phyloP scores from a whole-genome alignment of 2,888 invertebrate genomes.

The Watsonalla cultraria region DNA sequence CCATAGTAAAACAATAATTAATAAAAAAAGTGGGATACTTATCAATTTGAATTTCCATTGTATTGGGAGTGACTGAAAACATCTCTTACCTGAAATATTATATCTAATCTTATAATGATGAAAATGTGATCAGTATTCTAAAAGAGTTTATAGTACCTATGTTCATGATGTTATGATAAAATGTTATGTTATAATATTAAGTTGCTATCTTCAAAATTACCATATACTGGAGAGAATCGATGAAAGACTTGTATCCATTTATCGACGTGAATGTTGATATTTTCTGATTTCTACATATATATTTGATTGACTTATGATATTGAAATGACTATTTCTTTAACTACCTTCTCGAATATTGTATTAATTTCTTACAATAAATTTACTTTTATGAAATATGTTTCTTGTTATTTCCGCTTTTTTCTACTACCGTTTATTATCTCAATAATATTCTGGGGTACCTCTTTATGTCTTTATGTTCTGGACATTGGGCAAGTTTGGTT shows the following conservation, averaged over 20 bases:
- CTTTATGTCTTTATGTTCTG: too few relatives aligned
- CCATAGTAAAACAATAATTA: slow-evolving; percentile 5
- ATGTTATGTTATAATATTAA: slow-evolving; percentile 11
- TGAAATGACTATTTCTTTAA: slow-evolving; percentile 22
- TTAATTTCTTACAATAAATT: slow-evolving; percentile 26
- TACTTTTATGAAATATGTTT: slow-evolving; percentile 1
- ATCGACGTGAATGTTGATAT: not conserved
- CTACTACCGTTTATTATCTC: not conserved
- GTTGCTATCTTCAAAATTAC: slow-evolving; percentile 2
- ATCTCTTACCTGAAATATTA: not conserved
- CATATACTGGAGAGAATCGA: slow-evolving; percentile 53
- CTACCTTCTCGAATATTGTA: slow-evolving; percentile 38
- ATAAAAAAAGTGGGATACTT: slow-evolving; percentile 3
- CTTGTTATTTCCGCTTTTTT: not conserved
- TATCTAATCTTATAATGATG: slow-evolving; percentile 3
- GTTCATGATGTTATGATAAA: slow-evolving; percentile 7
- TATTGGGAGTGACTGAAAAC: slow-evolving; percentile 1
- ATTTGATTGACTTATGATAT: slow-evolving; percentile 9
- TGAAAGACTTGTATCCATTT: slow-evolving; percentile 45
- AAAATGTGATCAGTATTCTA: slow-evolving; percentile 44
- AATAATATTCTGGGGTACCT: too few relatives aligned
- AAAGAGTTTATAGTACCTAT: slow-evolving; percentile 19
- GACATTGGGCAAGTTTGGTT: too few relatives aligned
- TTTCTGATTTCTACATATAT: not conserved
- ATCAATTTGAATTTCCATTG: slow-evolving; percentile 9